These are phyloP conservation scores for Melitaea cinxia DNA, from an alignment of 1,140 invertebrate species.

Conservation along the genomic window DNA sequence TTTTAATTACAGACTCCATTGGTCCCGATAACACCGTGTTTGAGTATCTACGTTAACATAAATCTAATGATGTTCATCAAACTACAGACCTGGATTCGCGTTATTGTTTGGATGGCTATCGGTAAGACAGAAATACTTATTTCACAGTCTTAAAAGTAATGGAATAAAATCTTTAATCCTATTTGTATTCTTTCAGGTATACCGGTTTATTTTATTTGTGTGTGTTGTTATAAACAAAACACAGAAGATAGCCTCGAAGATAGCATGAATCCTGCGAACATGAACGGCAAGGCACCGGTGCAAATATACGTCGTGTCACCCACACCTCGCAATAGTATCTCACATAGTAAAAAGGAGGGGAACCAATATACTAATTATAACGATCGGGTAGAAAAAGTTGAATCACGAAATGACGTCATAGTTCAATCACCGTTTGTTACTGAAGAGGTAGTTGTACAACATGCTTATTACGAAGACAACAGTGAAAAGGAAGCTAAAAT, in stretches of 20 bases:
- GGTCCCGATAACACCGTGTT: slow-evolving; percentile 91
- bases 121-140: slow-evolving; percentile 71
- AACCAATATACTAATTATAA: slow-evolving; percentile 36
- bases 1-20: slow-evolving; percentile 91
- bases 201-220: slow-evolving; percentile 62
- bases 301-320: slow-evolving; percentile 68
- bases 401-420: slow-evolving; percentile 40
- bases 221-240: slow-evolving; percentile 56
- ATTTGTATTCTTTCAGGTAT: slow-evolving; percentile 57
- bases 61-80: slow-evolving; percentile 93
- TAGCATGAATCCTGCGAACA: slow-evolving; percentile 40
- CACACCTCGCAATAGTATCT: slow-evolving; percentile 64
- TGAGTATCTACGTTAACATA: slow-evolving; percentile 93
- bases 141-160: background rate
- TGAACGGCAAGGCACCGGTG: slow-evolving; percentile 61
- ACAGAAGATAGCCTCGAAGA: slow-evolving; percentile 36
- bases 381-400: slow-evolving; percentile 36
- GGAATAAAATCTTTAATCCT: background rate
- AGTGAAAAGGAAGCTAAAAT: slow-evolving; percentile 77
- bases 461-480: slow-evolving; percentile 64
- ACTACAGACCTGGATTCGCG: slow-evolving; percentile 91
- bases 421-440: slow-evolving; percentile 41
- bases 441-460: slow-evolving; percentile 60
- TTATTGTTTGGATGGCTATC: slow-evolving; percentile 89
- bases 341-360: slow-evolving; percentile 51